phyloP scores from a whole-genome alignment of 2,113 vertebrate species.

The Haemorhous mexicanus region DNA sequence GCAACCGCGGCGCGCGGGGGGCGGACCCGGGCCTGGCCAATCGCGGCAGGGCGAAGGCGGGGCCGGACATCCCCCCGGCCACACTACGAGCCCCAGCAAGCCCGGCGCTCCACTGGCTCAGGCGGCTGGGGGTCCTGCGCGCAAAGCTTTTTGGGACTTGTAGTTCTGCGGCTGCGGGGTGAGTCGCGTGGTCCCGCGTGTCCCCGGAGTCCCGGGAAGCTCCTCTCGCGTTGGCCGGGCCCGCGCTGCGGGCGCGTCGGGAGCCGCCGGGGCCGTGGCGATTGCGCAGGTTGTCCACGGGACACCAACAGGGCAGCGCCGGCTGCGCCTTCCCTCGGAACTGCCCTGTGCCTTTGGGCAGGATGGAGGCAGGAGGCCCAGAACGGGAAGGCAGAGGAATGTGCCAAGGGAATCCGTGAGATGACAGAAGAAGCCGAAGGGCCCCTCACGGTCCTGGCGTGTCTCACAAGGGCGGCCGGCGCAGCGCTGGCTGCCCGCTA shows the following conservation, averaged over 20 bases:
- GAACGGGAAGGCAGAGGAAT: neutral
- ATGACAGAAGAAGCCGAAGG: rapidly evolving
- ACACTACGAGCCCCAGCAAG: neutral
- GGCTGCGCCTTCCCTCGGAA: neutral
- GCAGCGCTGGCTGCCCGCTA: neutral
- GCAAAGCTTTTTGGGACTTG: neutral
- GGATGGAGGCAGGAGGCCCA: neutral
- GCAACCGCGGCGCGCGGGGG: neutral
- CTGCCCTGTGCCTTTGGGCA: rapidly evolving
- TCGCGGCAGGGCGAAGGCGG: neutral
- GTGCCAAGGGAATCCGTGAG: rapidly evolving
- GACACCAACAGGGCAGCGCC: rapidly evolving
- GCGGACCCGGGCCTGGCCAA: neutral
- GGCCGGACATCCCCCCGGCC: rapidly evolving
- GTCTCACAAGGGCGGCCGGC: rapidly evolving
- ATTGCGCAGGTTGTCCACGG: rapidly evolving
- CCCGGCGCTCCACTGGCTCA: rapidly evolving
- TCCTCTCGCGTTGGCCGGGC: neutral
- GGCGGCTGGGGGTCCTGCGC: rapidly evolving
- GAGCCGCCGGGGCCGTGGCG: rapidly evolving
- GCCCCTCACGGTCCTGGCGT: rapidly evolving
- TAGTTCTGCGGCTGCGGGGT: rapidly evolving
- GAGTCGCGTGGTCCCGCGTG: rapidly evolving
- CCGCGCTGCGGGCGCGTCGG: neutral
- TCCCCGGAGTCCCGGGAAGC: neutral